Base-by-base conservation (phyloP, 1,140 invertebrate genomes). In the Procambarus virginalis region DNA sequence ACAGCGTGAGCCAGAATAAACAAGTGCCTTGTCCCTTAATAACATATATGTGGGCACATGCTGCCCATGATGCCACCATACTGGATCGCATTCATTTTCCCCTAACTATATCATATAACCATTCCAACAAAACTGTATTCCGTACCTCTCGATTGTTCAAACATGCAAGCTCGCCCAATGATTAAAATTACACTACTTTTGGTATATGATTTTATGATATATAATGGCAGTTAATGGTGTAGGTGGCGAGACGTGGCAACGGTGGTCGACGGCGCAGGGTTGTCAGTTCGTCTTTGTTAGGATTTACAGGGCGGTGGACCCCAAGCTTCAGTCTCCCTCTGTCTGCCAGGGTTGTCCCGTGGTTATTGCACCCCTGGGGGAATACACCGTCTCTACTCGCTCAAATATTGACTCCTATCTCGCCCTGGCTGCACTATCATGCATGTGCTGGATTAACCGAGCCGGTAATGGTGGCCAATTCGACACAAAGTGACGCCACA, bases 391-490 rank as follows among this genome's bases (percentile, higher is more conserved):
- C 68, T 73, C 6, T 22, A 2, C n/a, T 10, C n/a, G 0, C 17
- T 20, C 22, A 6, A 73, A 73, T 73, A 34, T 34, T 73, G 60
- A 20, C 4, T 22, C 68, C 4, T 73, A 73, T 34, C 60, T 64
- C 60, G 60, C 60, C 34, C 68, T 73, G 68, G n/a, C 6, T 4
- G 22, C 34, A n/a, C 3, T 73, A n/a, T 73, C 6, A 73, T 34
- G 8, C 68, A 34, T 34, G 20, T 22, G 68, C 6, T 22, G 68
- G 34, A 73, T 14, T 75, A 84, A 70, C 46, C 2, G 73, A 75
- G 51, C 51, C 82, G 82, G 17, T 75, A 34, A 84, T 84, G 82
- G 70, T 75, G 68, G 82, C 51, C 64, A 84, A 84, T 73, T n/a
- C 68, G 12, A 55, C 70, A 58, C 51, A 84, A 49, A 51, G 68